Evolutionary conservation across 1,140 invertebrate species (phyloP), one percentile per base, ranked within the genome.

Genomic region (Geopemphigus sp.): DNA sequence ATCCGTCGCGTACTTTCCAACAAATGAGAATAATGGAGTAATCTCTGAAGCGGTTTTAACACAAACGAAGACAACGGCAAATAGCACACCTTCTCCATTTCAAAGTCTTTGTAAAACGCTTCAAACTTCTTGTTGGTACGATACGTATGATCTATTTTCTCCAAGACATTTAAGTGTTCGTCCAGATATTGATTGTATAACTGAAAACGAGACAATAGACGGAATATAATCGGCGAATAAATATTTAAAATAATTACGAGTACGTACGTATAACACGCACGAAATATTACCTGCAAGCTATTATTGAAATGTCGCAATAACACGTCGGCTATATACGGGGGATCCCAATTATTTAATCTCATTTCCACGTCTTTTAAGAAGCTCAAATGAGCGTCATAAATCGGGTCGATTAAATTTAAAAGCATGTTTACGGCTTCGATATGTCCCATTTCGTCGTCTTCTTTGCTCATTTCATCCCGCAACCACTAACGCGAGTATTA

Each of bases 61-160:
- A 97, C 87, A 84, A 98, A 93, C 39, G 91, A 90, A 19, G 92
- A 93, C 54, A 98, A 87, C 68, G 96, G 95, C 80, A 98, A 87
- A 84, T 94, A 94, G 84, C 93, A 94, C 59, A 95, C 89, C 87
- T 92, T 92, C 84, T 94, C 92, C 57, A 90, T 88, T 84, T 97
- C 95, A 86, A 96, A 95, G 61, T 95, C 93, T 56, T 91, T 88
- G 84, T 94, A 95, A 10, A 93, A 84, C 83, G 92, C 90, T 82
- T 95, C 92, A 86, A 96, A 95, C 45, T 89, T 88, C 81, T 88
- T 87, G 76, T 92, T 93, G 19, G 88, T 88, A 82, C 90, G 89
- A 83, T 91, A 92, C 26, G 91, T 89, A 50, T 89, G 87, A 84
- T 95, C 93, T 59, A 96, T 85, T 82, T 91, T 90, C 83, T 92